Conservation (phyloP, 2,797 vertebrate species). For the Percopsis omiscomaycus region DNA sequence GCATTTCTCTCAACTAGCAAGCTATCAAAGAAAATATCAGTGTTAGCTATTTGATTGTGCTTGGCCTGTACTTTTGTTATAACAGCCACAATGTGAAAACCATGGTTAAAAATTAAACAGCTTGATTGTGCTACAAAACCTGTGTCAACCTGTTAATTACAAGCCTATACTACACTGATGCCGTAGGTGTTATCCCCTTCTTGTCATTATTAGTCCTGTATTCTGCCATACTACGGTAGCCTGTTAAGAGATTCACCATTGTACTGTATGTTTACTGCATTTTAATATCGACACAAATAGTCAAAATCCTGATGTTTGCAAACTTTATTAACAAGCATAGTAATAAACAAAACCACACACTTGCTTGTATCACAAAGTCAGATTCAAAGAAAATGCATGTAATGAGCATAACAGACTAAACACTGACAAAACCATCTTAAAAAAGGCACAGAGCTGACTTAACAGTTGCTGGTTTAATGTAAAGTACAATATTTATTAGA, state of each 20-base stretch:
- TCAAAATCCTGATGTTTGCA: constrained; percentile 4
- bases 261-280: neutral
- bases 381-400: constrained; percentile 49
- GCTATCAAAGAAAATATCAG: too few species aligned
- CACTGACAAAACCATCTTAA: constrained; percentile 7
- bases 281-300: neutral
- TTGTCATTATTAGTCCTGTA: too few species aligned
- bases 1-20: too few species aligned
- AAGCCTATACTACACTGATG: neutral
- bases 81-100: neutral
- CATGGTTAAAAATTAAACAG: neutral
- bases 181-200: too few species aligned
- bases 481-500: neutral
- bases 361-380: constrained; percentile 25
- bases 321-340: constrained; percentile 39
- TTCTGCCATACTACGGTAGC: neutral
- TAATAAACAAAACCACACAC: constrained; percentile 21
- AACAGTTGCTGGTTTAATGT: neutral
- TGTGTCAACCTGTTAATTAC: constrained; percentile 5
- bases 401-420: neutral
- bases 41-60: too few species aligned
- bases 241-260: neutral
- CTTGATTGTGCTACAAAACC: neutral
- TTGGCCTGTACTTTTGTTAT: too few species aligned
- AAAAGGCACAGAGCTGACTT: constrained; percentile 52